Evolutionary conservation across 2,888 invertebrate genomes (phyloP), one percentile per base, ranked within the genome.

Genomic region (Lasius fuliginosus): DNA sequence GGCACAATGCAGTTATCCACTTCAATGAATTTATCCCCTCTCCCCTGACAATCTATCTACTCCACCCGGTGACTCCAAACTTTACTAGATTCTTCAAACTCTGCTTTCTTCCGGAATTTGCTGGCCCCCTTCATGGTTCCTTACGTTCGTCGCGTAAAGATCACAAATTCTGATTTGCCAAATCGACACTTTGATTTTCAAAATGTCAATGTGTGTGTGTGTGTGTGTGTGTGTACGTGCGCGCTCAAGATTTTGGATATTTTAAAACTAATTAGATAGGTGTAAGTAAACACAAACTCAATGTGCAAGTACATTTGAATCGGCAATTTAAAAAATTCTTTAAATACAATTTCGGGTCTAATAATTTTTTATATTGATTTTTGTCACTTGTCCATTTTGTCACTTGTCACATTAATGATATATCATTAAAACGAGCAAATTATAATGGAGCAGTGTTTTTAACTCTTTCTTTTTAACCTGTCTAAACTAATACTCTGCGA

Each of bases 1-100:
- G 94, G 93, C 94, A 94, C 93, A 92, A 93, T 93, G 93, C 93
- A 93, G 93, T 94, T 94, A 94, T 94, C 94, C 92, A 93, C 93
- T 93, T 92, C 89, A 92, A 93, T 91, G 93, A 94, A 93, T 94
- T 91, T 92, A 93, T 93, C 91, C 92, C n/a, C 89, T 87, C 88
- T 85, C 85, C 86, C 85, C 86, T n/a, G 84, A 83, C 86, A 84
- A 85, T 71, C 65, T 49, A 73, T 65, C 82, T 46, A 64, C 62
- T 42, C 56, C 49, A 68, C 46, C 56, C 77, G 56, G 64, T 77
- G 33, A 42, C 56, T 65, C 53, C 87, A 46, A 73, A 49, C 56
- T 64, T 82, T 71, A 60, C 79, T 81, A 49, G 73, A 60, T 73
- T 81, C 60, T 46, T 81, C 60, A 58, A 71, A 60, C 46, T 81